Base-by-base conservation (phyloP, 1,140 invertebrate species). In the Ylistrum balloti region DNA sequence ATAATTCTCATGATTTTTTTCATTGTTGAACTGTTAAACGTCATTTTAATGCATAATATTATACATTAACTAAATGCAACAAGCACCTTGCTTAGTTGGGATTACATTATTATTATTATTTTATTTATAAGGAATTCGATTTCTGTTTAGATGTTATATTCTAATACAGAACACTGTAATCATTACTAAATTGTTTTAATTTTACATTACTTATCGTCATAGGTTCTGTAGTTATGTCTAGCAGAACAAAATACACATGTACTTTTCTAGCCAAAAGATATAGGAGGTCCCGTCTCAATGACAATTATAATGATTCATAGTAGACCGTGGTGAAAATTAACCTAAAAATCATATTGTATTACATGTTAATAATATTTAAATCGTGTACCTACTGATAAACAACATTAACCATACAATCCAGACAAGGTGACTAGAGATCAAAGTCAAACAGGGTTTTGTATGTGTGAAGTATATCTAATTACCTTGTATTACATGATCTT, bases 301-400 rank as follows among this genome's bases (percentile, higher is more conserved):
- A 74, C 56, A 74, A 74, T 74, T 74, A 74, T 28, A 74, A 74
- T 74, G 56, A 74, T 74, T 74, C 56, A 74, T 74, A n/a, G 56
- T 74, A 28, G 22, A n/a, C 5, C 56, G 3, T 74, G 22, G 56
- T 74, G 56, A 74, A 74, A 74, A 74, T 74, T 74, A 74, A 28
- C 15, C 56, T n/a, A 28, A 74, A 74, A 28, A 28, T 7, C n/a
- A 74, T 9, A 74, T 74, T 74, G 17, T 28, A 74, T 74, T 74
- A 74, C 56, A 74, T 28, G 56, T 28, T 74, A 74, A 74, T 74
- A 74, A 74, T 74, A 74, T 74, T 74, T 74, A 74, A 74, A 74
- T 28, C 56, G 56, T 74, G 56, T 17, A 28, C n/a, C n/a, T 74
- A 74, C 1, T 74, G 28, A 28, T 74, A 74, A 74, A 74, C 11